Base-by-base conservation (phyloP, 2,113 vertebrate species). In the Astatotilapia flaviijosephi region DNA sequence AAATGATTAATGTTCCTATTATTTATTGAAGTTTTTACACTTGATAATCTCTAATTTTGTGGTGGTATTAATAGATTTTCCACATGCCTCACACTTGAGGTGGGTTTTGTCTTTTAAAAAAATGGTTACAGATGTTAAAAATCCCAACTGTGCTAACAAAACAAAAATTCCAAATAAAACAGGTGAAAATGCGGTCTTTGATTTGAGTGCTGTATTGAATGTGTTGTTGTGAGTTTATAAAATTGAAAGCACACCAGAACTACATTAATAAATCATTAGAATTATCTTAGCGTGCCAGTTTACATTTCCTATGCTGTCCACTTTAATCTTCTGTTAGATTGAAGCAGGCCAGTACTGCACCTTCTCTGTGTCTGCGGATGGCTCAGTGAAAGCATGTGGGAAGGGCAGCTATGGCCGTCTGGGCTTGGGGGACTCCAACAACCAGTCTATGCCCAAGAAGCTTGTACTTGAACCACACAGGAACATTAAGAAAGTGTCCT, bases 291-390 rank as follows among this genome's bases (percentile, higher is more conserved):
- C 10, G 26, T 77, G 45, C 73, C 26, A 51, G 10, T 77, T 51
- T 77, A 77, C 26, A 28, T 77, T 28, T 51, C 26, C 26, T 33
- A n/a, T 31, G 26, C n/a, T 79, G 28, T 54, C 33, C 19, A 19
- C 26, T 83, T 9, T 86, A 37, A 85, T 19, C 15, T 60, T 47
- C 55, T 79, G 92, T 37, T 86, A 97, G 97, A 97, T 97, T 31
- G 97, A 97, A 85, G 97, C 97, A 12, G 97, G 97, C 51, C 97
- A 97, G 94, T 97, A 97, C 93, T 97, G 97, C 82, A 97, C 97
- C 2, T 97, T 97, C 88, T 96, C 96, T 4, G 96, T 97, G 12
- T 97, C 96, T 28, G 95, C 94, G 1, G 96, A 97, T 37, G 97
- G 97, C 23, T 96, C 96, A 2, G 96, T 97, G 79, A 96, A 96